Percentiles rank a stretch among this genome's conserved stretches.
Conservation (phyloP, 2,113 vertebrate species). For the Gasterosteus aculeatus region DNA sequence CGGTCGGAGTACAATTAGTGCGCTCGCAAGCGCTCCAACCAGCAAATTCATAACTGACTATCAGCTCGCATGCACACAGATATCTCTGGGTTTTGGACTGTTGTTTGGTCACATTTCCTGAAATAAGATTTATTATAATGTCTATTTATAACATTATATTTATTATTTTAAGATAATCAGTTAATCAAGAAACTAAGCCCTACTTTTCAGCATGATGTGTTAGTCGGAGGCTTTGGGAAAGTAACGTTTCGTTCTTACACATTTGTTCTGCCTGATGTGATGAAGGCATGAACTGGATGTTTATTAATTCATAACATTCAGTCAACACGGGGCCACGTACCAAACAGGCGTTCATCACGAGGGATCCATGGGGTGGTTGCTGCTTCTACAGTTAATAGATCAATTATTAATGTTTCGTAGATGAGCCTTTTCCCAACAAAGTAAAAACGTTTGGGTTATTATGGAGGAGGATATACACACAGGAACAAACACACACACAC, state of each 20-base stretch:
- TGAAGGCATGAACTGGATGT: not conserved
- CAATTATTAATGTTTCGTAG: not conserved
- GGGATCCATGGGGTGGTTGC: not conserved
- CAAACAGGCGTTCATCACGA: not conserved
- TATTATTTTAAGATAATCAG: no score
- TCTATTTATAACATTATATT: no score
- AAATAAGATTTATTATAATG: no score
- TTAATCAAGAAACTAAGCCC: not conserved
- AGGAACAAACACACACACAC: not conserved
- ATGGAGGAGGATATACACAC: not conserved
- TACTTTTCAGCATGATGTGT: no score
- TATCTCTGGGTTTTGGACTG: no score
- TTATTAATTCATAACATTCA: not conserved
- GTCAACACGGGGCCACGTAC: not conserved
- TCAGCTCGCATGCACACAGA: no score
- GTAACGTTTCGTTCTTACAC: not conserved
- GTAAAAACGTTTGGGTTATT: not conserved
- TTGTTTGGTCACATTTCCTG: no score
- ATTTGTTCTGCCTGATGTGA: not conserved
- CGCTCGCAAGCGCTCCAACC: not conserved
- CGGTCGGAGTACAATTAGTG: not conserved
- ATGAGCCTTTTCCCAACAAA: not conserved
- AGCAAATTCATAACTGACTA: no score
- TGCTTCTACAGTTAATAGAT: not conserved
- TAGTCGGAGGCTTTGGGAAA: not conserved